A percentile compares a stretch with the other conserved stretches of the same genome.
These are phyloP conservation scores for Tetraodon nigroviridis DNA, from an alignment of 2,113 vertebrate genomes.

Conservation along the genomic window DNA sequence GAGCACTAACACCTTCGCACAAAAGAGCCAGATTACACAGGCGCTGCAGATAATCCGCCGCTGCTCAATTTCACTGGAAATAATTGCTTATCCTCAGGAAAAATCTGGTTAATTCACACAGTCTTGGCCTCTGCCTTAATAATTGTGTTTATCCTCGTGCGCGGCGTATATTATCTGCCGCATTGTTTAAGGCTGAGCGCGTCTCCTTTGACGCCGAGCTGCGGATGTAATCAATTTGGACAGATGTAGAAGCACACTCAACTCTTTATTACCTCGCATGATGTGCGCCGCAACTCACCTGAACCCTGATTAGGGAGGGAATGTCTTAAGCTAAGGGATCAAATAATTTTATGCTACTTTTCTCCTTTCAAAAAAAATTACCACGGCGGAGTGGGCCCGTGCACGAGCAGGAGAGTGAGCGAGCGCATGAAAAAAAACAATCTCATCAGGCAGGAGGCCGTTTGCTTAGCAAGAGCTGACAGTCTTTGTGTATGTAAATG, in stretches of 20 bases:
- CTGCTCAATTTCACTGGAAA: conserved; percentile 35
- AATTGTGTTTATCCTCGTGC: conserved; percentile 33
- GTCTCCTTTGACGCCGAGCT: conserved; percentile 24
- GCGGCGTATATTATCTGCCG: conserved; percentile 10
- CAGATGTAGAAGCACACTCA: conserved; percentile 27
- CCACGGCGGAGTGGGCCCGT: conserved; percentile 38
- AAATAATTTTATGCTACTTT: conserved; percentile 78
- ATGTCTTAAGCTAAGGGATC: conserved; percentile 64
- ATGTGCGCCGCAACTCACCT: conserved; percentile 51
- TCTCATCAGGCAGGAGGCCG: conserved; percentile 78
- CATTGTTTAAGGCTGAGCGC: conserved; percentile 26
- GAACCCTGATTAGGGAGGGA: conserved; percentile 56
- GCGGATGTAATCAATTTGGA: conserved; percentile 41
- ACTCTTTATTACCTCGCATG: conserved; percentile 28
- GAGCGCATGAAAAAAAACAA: conserved; percentile 76
- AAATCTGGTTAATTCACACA: conserved; percentile 38
- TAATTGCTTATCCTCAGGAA: conserved; percentile 44
- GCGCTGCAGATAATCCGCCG: conserved; percentile 42
- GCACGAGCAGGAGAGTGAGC: conserved; percentile 60
- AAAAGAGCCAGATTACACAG: conserved; percentile 49
- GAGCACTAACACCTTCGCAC: conserved; percentile 24
- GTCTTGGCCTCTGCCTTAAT: conserved; percentile 13
- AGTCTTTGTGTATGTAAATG: conserved; percentile 99
- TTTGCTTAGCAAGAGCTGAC: conserved; percentile 90
- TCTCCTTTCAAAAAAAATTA: conserved; percentile 71